Percentiles rank a stretch among this genome's conserved stretches.
Evolutionary conservation across 2,113 vertebrate genomes (phyloP).

Genomic region (Aptenodytes patagonicus): DNA sequence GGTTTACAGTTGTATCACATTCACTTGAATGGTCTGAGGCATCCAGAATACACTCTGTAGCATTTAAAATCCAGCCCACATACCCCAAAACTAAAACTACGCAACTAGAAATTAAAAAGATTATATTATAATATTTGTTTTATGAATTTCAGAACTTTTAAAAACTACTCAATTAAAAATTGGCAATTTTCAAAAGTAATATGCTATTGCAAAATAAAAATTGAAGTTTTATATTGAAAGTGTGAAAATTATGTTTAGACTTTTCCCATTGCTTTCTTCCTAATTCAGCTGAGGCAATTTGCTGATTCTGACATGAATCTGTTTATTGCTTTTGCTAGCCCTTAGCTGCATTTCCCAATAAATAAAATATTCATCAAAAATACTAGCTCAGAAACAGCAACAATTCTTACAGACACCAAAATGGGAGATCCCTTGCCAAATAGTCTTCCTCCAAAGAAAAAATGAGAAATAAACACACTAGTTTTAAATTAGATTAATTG

Average conservation of each 20-base stretch:
- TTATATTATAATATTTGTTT: background rate
- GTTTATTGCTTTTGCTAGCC: background rate
- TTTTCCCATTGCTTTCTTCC: background rate
- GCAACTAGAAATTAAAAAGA: background rate
- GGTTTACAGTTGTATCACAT: background rate
- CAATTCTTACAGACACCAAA: background rate
- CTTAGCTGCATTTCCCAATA: background rate
- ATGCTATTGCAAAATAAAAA: background rate
- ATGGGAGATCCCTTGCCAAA: background rate
- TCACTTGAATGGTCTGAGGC: background rate
- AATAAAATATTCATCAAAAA: background rate
- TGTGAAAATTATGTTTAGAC: background rate
- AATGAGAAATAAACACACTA: background rate
- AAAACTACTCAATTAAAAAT: background rate
- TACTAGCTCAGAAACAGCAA: background rate
- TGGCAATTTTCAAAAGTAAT: background rate
- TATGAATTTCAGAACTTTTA: background rate
- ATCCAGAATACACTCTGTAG: background rate
- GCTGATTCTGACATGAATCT: background rate
- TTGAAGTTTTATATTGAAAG: background rate
- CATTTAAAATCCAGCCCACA: background rate
- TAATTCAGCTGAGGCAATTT: background rate
- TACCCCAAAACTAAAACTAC: background rate
- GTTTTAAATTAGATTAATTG: background rate
- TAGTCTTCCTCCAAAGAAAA: background rate